Evolutionary conservation across 2,888 invertebrate species (phyloP), one percentile per base, ranked within the genome.

Genomic region (Xestia c-nigrum): DNA sequence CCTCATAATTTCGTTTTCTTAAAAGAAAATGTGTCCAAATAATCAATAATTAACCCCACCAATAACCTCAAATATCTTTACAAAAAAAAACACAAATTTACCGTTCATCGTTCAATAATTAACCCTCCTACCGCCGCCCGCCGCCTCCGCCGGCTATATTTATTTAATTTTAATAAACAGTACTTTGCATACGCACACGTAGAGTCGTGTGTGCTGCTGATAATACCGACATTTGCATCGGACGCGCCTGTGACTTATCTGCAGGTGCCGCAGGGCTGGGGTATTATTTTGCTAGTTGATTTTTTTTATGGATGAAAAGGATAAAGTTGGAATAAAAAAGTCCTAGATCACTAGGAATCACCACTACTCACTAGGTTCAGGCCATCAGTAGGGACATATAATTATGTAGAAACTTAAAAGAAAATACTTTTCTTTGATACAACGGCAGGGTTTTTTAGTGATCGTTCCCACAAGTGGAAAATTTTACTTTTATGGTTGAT

Each of bases 121-220:
- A 67, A 71, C 81, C 73, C 74, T 69, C 10, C 50, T 40, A 31
- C 59, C 50, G 70, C 86, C 84, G 72, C 16, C 16, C 16, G 19
- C n/a, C n/a, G n/a, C 55, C 85, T 86, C 85, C 86, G 88, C 82
- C 82, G 1, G 64, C 14, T 64, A 89, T 94, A 95, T 96, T 96
- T 96, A 95, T 95, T 95, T 95, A 95, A 95, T 95, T 96, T 96
- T 95, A 96, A 95, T 95, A 96, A 94, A 94, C 93, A 92, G 85
- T 79, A 82, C 95, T 96, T 96, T 93, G 94, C 95, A 95, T 95
- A 94, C 90, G 88, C 93, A 92, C 93, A 91, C 93, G 79, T 81
- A 86, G 89, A 88, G 89, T 89, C 91, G 94, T 90, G 93, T 95
- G 95, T 90, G 92, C 85, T 71, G 85, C 94, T 91, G 96, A 96